phyloP scores from a whole-genome alignment of 2,888 invertebrate genomes.

The Agrilus cyanescens region DNA sequence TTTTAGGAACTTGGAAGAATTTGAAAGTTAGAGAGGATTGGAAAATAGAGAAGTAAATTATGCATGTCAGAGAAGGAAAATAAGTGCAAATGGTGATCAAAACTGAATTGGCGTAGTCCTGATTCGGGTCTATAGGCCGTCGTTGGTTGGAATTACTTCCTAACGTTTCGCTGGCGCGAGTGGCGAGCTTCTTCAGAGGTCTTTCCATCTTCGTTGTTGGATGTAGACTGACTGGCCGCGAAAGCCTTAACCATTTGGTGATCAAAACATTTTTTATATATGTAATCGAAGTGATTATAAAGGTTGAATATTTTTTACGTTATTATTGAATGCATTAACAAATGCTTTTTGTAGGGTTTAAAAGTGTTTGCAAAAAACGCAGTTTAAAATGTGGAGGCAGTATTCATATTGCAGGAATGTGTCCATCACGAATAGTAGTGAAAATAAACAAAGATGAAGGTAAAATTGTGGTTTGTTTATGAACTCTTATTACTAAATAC shows the following conservation, averaged over 20 bases:
- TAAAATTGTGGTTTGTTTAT: not conserved
- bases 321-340: not conserved
- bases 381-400: conserved; percentile 10
- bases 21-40: conserved; percentile 5
- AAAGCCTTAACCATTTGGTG: no score
- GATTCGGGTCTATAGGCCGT: no score
- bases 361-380: conserved; percentile 6
- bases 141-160: no score
- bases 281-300: conserved; percentile 10
- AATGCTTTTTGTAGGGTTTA: not conserved
- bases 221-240: no score
- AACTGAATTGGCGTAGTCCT: no score
- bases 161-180: no score
- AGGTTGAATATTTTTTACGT: conserved; percentile 4
- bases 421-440: conserved; percentile 11
- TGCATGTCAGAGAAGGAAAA: not conserved
- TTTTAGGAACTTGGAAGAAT: conserved; percentile 7
- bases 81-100: conserved; percentile 1
- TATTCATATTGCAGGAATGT: conserved; percentile 4
- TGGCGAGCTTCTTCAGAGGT: no score
- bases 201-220: no score
- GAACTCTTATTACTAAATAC: not conserved
- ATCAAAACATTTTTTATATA: conserved; percentile 5
- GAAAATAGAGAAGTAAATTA: conserved; percentile 8
- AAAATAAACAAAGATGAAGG: conserved; percentile 3